Evolutionary conservation across 1,140 invertebrate species (phyloP).

Genomic region (Drosophila lacertosa): DNA sequence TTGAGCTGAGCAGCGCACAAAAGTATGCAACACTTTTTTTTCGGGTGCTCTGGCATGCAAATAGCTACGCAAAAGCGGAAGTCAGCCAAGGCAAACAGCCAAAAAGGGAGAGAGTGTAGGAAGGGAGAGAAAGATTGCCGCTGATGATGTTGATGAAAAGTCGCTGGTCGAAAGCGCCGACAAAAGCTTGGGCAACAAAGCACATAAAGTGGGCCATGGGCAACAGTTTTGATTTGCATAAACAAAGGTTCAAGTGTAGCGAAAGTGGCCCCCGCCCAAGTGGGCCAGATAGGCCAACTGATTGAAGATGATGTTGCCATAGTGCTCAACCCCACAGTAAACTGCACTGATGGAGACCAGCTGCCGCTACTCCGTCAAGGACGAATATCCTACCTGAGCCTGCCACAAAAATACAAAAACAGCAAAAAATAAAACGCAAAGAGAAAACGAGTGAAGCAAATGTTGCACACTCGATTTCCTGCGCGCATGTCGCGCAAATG

Average conservation of each 20-base stretch:
- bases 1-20: slow-evolving; percentile 58
- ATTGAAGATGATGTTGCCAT: slow-evolving; percentile 67
- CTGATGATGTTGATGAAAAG: slow-evolving; percentile 28
- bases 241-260: slow-evolving; percentile 57
- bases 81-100: slow-evolving; percentile 58
- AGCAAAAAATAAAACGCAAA: no score
- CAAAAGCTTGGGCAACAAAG: slow-evolving; percentile 18
- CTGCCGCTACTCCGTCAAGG: slow-evolving; percentile 46
- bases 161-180: slow-evolving; percentile 25
- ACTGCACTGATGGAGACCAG: slow-evolving; percentile 19
- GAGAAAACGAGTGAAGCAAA: slow-evolving; percentile 34
- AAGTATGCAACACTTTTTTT: slow-evolving; percentile 57
- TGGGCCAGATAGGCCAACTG: slow-evolving; percentile 56
- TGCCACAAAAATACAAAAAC: neutral
- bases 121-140: slow-evolving; percentile 28
- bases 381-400: slow-evolving; percentile 59
- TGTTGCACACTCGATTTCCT: slow-evolving; percentile 81
- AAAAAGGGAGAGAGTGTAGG: neutral
- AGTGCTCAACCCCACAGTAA: neutral
- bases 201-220: slow-evolving; percentile 67
- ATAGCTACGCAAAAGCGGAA: slow-evolving; percentile 52
- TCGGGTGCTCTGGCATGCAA: neutral
- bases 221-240: slow-evolving; percentile 81
- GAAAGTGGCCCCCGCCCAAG: slow-evolving; percentile 71
- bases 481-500: slow-evolving; percentile 73